phyloP scores from a whole-genome alignment of 2,113 vertebrate species.

The Erythrolamprus reginae region DNA sequence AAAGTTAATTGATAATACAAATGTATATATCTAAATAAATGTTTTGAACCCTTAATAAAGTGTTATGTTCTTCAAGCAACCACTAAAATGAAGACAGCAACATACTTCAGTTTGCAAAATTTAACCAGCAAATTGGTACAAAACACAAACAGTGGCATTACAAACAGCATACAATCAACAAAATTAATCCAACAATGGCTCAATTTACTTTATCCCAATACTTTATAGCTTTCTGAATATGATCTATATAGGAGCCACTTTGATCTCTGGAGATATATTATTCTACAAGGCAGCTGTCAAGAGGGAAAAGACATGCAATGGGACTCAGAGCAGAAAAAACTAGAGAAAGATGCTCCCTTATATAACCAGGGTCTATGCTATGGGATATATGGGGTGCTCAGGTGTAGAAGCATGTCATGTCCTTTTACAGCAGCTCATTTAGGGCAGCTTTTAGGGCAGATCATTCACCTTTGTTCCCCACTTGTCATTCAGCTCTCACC shows the following conservation, averaged over 20 bases:
- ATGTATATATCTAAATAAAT: neutral
- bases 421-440: too few relatives aligned
- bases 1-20: neutral
- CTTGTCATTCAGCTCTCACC: too few relatives aligned
- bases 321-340: neutral
- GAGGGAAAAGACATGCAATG: neutral
- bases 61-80: neutral
- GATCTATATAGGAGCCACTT: neutral
- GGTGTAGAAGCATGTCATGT: too few relatives aligned
- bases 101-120: neutral
- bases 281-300: neutral
- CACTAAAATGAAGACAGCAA: neutral
- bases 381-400: too few relatives aligned
- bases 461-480: too few relatives aligned
- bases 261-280: neutral
- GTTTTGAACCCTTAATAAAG: neutral
- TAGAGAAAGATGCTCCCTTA: neutral
- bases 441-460: too few relatives aligned
- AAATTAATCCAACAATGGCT: neutral
- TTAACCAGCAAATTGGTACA: neutral
- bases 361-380: neutral
- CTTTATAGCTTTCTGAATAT: neutral
- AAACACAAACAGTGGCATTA: neutral
- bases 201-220: neutral
- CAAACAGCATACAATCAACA: neutral